These are phyloP conservation scores for Icerya purchasi DNA, from an alignment of 2,888 invertebrate species.

Conservation along the genomic window DNA sequence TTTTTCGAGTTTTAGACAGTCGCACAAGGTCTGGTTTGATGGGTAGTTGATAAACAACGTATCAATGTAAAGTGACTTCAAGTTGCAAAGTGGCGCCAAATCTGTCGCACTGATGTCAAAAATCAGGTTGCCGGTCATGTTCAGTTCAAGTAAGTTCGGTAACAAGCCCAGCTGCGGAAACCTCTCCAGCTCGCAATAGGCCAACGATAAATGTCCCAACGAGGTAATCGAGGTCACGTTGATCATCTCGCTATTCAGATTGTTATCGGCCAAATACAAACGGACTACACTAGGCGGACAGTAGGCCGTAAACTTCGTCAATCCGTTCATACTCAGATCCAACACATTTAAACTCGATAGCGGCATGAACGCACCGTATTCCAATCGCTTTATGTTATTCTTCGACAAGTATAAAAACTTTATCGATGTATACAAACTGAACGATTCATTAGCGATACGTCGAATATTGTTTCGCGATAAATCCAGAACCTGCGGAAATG, in stretches of 20 bases:
- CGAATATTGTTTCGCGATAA: slow-evolving; percentile 4
- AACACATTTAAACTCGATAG: slow-evolving; percentile 4
- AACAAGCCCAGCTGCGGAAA: slow-evolving; percentile 6
- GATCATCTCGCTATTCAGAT: not conserved
- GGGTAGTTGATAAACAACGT: not conserved
- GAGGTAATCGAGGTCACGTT: slow-evolving; percentile 2
- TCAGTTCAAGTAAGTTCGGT: slow-evolving; percentile 7
- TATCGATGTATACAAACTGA: slow-evolving; percentile 6
- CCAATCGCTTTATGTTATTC: slow-evolving; percentile 1
- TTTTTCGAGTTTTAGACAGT: slow-evolving; percentile 4
- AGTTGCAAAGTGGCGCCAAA: slow-evolving; percentile 6
- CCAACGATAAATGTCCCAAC: not conserved
- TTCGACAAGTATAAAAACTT: slow-evolving; percentile 5
- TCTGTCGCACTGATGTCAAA: slow-evolving; percentile 4
- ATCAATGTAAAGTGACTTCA: slow-evolving; percentile 2
- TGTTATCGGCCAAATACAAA: slow-evolving; percentile 1
- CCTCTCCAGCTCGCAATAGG: not conserved
- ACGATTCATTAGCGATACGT: slow-evolving; percentile 4
- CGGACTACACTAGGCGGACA: not conserved
- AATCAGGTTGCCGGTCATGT: slow-evolving; percentile 3
- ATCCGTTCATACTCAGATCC: slow-evolving; percentile 6
- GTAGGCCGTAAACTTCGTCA: not conserved
- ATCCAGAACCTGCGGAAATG: slow-evolving; percentile 5
- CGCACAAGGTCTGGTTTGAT: slow-evolving; percentile 1
- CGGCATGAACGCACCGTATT: not conserved